Percentiles rank a stretch among this genome's conserved stretches.
These are phyloP conservation scores for Taxidea taxus DNA, from an alignment of 2,113 vertebrate species.

Conservation along the genomic window DNA sequence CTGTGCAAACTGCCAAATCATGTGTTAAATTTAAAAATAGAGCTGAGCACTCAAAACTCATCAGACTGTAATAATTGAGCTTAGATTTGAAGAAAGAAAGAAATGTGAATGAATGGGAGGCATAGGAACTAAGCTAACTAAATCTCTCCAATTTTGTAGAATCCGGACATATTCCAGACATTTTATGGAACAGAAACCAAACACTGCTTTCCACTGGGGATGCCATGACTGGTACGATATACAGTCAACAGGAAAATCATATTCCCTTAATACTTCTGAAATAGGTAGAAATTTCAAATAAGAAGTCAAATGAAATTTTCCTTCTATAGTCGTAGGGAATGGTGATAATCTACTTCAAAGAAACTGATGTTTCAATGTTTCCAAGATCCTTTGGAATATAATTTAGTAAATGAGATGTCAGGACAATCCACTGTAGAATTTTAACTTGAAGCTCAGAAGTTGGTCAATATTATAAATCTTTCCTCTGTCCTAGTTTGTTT, in stretches of 20 bases:
- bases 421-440: not conserved
- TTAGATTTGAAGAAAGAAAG: slow-evolving; percentile 30
- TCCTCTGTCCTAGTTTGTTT: not conserved
- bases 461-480: not conserved
- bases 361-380: slow-evolving; percentile 1
- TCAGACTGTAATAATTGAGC: slow-evolving; percentile 72
- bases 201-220: not conserved
- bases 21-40: slow-evolving; percentile 70
- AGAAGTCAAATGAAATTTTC: not conserved
- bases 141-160: not conserved
- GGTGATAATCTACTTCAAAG: not conserved
- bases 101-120: slow-evolving; percentile 15
- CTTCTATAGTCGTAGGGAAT: not conserved
- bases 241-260: not conserved
- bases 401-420: not conserved
- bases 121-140: not conserved
- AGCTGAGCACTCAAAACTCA: slow-evolving; percentile 58
- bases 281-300: not conserved
- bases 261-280: not conserved
- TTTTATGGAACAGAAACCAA: not conserved
- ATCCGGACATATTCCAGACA: not conserved
- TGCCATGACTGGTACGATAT: not conserved
- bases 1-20: slow-evolving; percentile 60
- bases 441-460: not conserved
- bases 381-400: not conserved